These are phyloP conservation scores for Bombus sibiricus DNA, from an alignment of 1,140 invertebrate species.

Conservation along the genomic window DNA sequence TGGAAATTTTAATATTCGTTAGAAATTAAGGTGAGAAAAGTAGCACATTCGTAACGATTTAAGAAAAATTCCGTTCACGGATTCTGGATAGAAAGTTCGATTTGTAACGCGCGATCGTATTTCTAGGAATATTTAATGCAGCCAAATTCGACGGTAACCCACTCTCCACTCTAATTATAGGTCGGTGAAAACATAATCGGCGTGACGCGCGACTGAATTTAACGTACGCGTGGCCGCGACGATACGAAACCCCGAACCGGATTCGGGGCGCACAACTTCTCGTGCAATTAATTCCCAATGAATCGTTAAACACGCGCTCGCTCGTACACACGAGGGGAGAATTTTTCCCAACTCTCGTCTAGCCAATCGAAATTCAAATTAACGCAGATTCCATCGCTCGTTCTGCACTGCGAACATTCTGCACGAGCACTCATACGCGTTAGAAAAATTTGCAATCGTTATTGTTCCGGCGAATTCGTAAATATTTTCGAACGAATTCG, in stretches of 20 bases:
- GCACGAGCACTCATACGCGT: background rate
- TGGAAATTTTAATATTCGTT: background rate
- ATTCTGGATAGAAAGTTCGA: slow-evolving; percentile 37
- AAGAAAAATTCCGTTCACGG: background rate
- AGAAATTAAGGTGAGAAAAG: too few relatives aligned
- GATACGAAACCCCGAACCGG: slow-evolving; percentile 36
- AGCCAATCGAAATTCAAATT: slow-evolving; percentile 12
- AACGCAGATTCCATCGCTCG: background rate
- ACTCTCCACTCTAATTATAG: slow-evolving; percentile 61
- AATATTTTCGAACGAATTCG: background rate
- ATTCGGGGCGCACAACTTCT: slow-evolving; percentile 46
- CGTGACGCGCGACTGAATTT: slow-evolving; percentile 56
- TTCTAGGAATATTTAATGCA: slow-evolving; percentile 57
- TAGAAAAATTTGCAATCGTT: slow-evolving; percentile 28
- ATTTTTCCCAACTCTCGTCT: slow-evolving; percentile 8
- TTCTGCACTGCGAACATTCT: background rate
- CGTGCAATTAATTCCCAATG: slow-evolving; percentile 53
- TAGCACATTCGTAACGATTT: background rate
- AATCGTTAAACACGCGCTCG: slow-evolving; percentile 21
- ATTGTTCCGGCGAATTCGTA: background rate
- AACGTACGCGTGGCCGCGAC: slow-evolving; percentile 34
- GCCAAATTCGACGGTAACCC: slow-evolving; percentile 47
- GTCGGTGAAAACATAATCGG: slow-evolving; percentile 63
- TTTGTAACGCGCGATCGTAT: slow-evolving; percentile 43
- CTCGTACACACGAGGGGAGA: background rate